Conservation (phyloP, 2,113 vertebrate species). For the Penelope pileata region DNA sequence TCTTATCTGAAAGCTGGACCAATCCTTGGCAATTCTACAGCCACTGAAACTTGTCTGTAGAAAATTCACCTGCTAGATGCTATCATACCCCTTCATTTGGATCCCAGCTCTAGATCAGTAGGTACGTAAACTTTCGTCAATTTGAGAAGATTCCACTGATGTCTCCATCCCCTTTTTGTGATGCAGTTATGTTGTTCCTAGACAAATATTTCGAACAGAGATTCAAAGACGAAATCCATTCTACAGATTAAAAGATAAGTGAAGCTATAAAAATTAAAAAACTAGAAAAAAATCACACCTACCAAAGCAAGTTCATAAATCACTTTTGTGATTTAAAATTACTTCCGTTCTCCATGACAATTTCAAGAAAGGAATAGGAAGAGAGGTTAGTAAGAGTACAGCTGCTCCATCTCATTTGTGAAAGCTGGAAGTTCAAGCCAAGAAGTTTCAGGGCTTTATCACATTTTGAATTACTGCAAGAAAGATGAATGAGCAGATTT, state of each 20-base stretch:
- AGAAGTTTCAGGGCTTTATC: neutral
- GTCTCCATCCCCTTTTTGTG: neutral
- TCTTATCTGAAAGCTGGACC: neutral
- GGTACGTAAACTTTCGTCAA: neutral
- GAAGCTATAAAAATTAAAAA: neutral
- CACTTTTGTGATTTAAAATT: neutral
- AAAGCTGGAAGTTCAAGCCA: neutral
- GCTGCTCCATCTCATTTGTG: neutral
- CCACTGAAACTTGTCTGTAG: neutral
- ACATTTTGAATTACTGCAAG: neutral
- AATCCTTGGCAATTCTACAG: neutral
- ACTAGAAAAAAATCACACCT: neutral
- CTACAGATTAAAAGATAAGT: neutral
- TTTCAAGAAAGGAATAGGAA: neutral
- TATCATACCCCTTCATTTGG: neutral
- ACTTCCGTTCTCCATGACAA: neutral
- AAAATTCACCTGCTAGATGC: neutral
- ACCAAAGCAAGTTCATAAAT: neutral
- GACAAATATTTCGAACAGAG: neutral
- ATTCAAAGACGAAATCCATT: neutral
- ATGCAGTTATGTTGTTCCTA: neutral
- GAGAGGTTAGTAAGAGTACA: neutral
- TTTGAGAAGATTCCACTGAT: neutral
- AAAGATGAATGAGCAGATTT: neutral
- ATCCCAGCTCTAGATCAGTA: neutral